Percentiles rank a stretch among this genome's conserved stretches.
These are phyloP conservation scores for Siniperca obscura DNA, from an alignment of 2,797 vertebrate genomes.

Conservation along the genomic window DNA sequence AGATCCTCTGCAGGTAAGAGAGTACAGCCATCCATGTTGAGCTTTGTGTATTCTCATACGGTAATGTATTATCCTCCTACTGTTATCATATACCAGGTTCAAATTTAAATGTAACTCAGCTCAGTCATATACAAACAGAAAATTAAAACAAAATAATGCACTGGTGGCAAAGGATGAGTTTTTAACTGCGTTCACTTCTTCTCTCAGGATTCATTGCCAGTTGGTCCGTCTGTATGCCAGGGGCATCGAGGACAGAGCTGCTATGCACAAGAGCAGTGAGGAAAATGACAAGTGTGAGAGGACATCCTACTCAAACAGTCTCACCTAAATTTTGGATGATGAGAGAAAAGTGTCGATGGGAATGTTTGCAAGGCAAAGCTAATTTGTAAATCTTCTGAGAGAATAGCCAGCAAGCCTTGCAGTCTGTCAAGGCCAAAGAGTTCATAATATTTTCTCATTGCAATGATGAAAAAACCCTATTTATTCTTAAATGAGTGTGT, in stretches of 20 bases:
- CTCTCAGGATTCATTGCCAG: slow-evolving; percentile 83
- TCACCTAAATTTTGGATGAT: not conserved
- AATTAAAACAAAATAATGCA: not conserved
- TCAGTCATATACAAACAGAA: not conserved
- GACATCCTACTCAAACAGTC: slow-evolving; percentile 39
- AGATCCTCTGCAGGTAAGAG: slow-evolving; percentile 83
- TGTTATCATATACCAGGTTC: not conserved
- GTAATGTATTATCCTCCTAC: not conserved
- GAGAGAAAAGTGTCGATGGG: not conserved
- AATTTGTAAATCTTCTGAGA: slow-evolving; percentile 1
- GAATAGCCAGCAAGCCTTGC: not conserved
- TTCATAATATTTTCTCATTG: slow-evolving; percentile 51
- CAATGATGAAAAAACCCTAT: slow-evolving; percentile 36
- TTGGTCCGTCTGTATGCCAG: slow-evolving; percentile 85
- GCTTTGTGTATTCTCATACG: not conserved
- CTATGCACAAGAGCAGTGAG: slow-evolving; percentile 33
- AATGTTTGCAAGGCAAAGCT: slow-evolving; percentile 5
- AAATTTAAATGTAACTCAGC: not conserved
- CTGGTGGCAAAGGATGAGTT: not conserved
- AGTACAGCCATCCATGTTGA: not conserved
- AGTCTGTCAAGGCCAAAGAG: slow-evolving; percentile 38
- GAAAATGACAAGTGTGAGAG: slow-evolving; percentile 51
- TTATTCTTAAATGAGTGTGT: slow-evolving; percentile 56
- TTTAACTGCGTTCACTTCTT: slow-evolving; percentile 18
- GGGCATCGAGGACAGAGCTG: slow-evolving; percentile 80